These are phyloP conservation scores for Eristalis tenax DNA, from an alignment of 2,888 invertebrate genomes.

Conservation along the genomic window DNA sequence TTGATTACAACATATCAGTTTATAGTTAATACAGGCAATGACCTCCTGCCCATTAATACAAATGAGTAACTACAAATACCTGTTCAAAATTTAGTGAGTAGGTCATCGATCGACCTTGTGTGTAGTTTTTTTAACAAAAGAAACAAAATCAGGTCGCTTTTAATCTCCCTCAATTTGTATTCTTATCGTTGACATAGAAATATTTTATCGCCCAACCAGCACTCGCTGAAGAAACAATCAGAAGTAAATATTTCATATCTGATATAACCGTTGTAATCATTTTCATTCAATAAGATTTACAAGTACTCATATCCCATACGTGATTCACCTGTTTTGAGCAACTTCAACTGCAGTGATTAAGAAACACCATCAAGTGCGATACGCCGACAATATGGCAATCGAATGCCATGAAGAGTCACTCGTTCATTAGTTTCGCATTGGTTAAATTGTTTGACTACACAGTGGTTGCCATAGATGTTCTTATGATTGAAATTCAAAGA, in stretches of 20 bases:
- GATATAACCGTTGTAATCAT: conserved; percentile 23
- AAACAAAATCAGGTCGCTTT: conserved; percentile 15
- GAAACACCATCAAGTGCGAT: not conserved
- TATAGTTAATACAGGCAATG: not conserved
- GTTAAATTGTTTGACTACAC: not conserved
- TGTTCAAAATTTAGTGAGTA: not conserved
- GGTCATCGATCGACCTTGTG: conserved; percentile 56
- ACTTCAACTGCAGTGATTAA: not conserved
- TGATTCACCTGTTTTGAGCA: conserved; percentile 45
- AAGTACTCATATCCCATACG: not conserved
- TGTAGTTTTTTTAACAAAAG: not conserved
- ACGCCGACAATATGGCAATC: not conserved
- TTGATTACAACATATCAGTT: not conserved
- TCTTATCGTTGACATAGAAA: conserved; percentile 35
- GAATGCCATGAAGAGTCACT: conserved; percentile 36
- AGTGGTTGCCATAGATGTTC: not conserved
- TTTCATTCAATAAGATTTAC: conserved; percentile 27
- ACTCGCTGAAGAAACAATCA: not conserved
- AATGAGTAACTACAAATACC: not conserved
- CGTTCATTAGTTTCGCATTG: conserved; percentile 37
- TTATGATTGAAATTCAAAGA: conserved; percentile 44
- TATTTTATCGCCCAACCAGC: conserved; percentile 1
- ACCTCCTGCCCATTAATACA: not conserved
- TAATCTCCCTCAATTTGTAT: conserved; percentile 15
- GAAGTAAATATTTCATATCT: conserved; percentile 15